phyloP scores from a whole-genome alignment of 2,888 invertebrate genomes.

The Boloria selene region DNA sequence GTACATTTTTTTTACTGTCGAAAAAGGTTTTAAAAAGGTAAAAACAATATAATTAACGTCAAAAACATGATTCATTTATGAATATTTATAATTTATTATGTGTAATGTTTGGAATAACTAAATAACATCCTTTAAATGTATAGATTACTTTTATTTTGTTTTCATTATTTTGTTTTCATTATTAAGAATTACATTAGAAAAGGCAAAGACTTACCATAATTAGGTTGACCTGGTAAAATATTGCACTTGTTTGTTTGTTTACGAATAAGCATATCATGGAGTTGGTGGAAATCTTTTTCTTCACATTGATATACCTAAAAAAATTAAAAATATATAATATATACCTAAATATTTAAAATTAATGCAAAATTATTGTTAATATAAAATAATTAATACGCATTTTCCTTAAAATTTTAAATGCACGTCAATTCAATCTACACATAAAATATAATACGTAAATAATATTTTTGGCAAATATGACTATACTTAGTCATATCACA shows the following conservation, averaged over 20 bases:
- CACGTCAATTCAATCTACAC: too few relatives aligned
- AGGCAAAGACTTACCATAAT: conserved; percentile 84
- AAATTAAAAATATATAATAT: neutral
- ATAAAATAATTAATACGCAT: too few relatives aligned
- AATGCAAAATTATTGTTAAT: too few relatives aligned
- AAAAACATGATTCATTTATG: neutral
- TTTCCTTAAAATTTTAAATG: too few relatives aligned
- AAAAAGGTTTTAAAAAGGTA: neutral
- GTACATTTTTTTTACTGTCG: too few relatives aligned
- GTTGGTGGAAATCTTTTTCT: conserved; percentile 94
- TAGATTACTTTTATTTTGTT: too few relatives aligned
- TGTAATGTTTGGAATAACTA: too few relatives aligned
- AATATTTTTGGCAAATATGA: too few relatives aligned
- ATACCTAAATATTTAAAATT: neutral
- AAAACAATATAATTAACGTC: neutral
- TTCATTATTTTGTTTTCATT: too few relatives aligned
- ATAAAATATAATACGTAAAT: too few relatives aligned
- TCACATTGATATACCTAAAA: conserved; percentile 90
- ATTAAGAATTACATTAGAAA: neutral
- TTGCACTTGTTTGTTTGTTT: conserved; percentile 92
- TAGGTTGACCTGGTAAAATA: conserved; percentile 90
- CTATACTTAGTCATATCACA: too few relatives aligned
- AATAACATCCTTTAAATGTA: too few relatives aligned
- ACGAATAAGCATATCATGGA: conserved; percentile 94
- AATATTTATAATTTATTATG: neutral